phyloP scores from a whole-genome alignment of 2,797 vertebrate genomes.

The Ceyx erithaca region DNA sequence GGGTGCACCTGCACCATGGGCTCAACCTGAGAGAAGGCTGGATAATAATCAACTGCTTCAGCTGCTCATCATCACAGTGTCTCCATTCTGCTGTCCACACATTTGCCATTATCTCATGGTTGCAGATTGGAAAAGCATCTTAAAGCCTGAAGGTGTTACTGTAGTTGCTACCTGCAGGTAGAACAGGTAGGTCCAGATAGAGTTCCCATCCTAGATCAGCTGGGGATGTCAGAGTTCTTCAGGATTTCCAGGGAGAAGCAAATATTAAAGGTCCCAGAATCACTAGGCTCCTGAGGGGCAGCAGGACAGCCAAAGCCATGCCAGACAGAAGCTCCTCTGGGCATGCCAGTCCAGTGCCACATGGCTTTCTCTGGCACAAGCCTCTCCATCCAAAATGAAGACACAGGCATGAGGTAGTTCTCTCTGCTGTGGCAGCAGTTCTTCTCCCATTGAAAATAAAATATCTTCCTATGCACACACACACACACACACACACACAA shows the following conservation, averaged over 20 bases:
- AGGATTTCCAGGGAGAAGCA: background rate
- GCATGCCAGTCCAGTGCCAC: accelerated
- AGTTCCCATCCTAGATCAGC: accelerated
- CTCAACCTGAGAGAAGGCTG: background rate
- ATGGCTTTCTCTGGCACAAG: background rate
- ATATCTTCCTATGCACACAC: background rate
- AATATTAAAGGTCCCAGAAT: background rate
- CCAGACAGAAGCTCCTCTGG: background rate
- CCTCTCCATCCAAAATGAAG: background rate
- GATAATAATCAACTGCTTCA: accelerated
- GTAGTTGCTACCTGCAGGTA: background rate
- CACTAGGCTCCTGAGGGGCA: accelerated
- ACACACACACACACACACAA: background rate
- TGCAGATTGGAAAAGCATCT: background rate
- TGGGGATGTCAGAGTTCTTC: background rate
- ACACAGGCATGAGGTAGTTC: background rate
- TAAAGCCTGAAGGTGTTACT: background rate
- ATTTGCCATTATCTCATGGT: background rate
- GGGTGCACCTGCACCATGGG: too few species aligned
- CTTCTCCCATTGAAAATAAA: background rate
- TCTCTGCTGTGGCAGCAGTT: background rate
- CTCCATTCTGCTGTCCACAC: background rate
- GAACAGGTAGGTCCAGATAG: too few species aligned
- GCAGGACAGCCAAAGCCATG: accelerated
- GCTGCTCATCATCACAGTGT: background rate